Evolutionary conservation across 2,113 vertebrate genomes (phyloP).

Genomic region (Xyrauchen texanus): DNA sequence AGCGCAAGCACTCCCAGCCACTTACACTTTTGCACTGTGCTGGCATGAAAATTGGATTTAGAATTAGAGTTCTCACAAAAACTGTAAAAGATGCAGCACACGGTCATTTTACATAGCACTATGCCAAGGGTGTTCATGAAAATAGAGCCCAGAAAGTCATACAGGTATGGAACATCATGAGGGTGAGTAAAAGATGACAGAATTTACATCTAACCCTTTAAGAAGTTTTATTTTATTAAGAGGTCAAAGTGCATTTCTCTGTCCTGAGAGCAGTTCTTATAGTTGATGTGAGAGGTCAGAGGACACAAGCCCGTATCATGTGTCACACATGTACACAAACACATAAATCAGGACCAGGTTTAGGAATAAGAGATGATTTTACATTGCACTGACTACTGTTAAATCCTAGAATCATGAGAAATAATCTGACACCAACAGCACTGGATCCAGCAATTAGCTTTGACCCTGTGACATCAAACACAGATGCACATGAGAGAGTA

Average conservation of each 20-base stretch:
- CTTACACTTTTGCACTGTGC: too few species aligned
- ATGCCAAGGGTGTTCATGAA: too few species aligned
- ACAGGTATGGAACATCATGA: too few species aligned
- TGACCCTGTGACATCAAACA: slow-evolving; percentile 38
- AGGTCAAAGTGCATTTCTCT: slow-evolving; percentile 23
- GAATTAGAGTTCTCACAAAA: too few species aligned
- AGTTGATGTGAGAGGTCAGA: not conserved
- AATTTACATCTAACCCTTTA: not conserved
- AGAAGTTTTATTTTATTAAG: slow-evolving; percentile 26
- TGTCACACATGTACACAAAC: slow-evolving; percentile 48
- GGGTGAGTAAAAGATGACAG: too few species aligned
- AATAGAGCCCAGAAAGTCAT: too few species aligned
- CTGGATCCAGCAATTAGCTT: slow-evolving; percentile 13
- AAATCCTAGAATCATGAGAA: slow-evolving; percentile 39
- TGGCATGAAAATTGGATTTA: too few species aligned
- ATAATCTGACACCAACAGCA: slow-evolving; percentile 37
- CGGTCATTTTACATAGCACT: too few species aligned
- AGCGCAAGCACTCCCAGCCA: too few species aligned
- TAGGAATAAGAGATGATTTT: slow-evolving; percentile 6
- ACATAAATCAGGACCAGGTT: slow-evolving; percentile 44
- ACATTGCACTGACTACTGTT: slow-evolving; percentile 19
- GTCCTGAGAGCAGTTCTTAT: not conserved
- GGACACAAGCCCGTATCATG: slow-evolving; percentile 31
- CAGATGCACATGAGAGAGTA: slow-evolving; percentile 31
- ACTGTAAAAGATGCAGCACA: too few species aligned